Percentiles rank a stretch among this genome's conserved stretches.
Evolutionary conservation across 2,113 vertebrate genomes (phyloP).

Genomic region (Ageneiosus marmoratus): DNA sequence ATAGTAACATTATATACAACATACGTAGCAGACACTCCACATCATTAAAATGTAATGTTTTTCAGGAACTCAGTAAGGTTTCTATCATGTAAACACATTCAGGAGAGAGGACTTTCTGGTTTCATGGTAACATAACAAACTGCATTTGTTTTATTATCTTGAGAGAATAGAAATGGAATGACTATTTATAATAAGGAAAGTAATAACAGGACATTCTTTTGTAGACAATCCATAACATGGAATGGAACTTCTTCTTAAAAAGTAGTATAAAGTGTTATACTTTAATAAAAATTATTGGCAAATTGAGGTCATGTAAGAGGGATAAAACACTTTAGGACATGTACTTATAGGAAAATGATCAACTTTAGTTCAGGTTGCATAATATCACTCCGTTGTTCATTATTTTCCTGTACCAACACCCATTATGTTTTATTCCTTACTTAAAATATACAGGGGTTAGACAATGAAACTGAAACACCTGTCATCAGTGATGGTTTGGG

Average conservation of each 20-base stretch:
- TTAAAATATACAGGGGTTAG: no score
- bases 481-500: no score
- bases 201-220: background rate
- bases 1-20: background rate
- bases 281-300: no score
- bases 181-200: background rate
- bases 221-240: background rate
- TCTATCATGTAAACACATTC: background rate
- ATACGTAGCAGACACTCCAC: background rate
- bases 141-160: background rate
- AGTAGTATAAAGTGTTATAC: background rate
- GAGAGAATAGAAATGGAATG: background rate
- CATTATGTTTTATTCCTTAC: background rate
- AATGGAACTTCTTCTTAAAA: background rate
- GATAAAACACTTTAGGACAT: background rate
- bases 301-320: no score
- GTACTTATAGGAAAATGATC: background rate
- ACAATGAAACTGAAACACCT: no score
- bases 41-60: background rate
- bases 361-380: background rate
- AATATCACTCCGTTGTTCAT: background rate
- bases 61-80: background rate
- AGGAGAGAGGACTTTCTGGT: background rate
- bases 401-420: background rate
- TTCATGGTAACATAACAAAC: background rate